Percentiles rank a stretch among this genome's conserved stretches.
Evolutionary conservation across 92 coral and sea anemone species (phyloP).

Genomic region (Paragorgia papillata): DNA sequence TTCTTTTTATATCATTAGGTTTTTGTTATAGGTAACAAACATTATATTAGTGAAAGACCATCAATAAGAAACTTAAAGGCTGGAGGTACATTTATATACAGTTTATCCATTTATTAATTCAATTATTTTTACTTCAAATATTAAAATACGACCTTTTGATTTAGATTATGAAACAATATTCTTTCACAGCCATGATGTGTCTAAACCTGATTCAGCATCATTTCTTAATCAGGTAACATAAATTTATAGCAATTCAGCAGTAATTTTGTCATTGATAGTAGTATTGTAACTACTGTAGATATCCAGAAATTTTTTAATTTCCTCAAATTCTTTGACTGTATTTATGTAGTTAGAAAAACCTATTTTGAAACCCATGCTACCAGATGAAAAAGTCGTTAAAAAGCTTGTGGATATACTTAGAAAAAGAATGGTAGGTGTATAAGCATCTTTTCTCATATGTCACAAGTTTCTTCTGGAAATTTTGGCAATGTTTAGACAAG

Average conservation of each 20-base stretch:
- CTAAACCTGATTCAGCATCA: constrained; percentile 88
- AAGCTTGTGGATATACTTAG: constrained; percentile 75
- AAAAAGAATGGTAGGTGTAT: constrained; percentile 73
- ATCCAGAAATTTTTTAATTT: neutral
- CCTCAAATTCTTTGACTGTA: neutral
- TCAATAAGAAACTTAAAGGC: constrained; percentile 81
- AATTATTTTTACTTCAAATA: too few relatives aligned
- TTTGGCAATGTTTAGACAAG: too few relatives aligned
- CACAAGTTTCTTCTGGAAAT: too few relatives aligned
- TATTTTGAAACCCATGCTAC: constrained; percentile 55
- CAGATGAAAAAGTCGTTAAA: constrained; percentile 74
- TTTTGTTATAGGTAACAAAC: constrained; percentile 88
- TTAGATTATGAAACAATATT: constrained; percentile 76
- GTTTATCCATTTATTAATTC: too few relatives aligned
- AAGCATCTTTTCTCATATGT: too few relatives aligned
- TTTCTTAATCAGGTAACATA: constrained; percentile 76
- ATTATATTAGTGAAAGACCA: constrained; percentile 84
- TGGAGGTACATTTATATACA: constrained; percentile 67
- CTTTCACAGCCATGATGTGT: constrained; percentile 90
- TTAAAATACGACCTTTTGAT: too few relatives aligned
- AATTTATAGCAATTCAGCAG: too few relatives aligned
- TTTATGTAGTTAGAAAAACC: constrained; percentile 70
- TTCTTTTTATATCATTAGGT: constrained; percentile 55
- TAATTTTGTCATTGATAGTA: too few relatives aligned
- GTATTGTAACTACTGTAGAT: too few relatives aligned